Base-by-base conservation (phyloP, 2,113 vertebrate genomes). In the Pampusana beccarii region DNA sequence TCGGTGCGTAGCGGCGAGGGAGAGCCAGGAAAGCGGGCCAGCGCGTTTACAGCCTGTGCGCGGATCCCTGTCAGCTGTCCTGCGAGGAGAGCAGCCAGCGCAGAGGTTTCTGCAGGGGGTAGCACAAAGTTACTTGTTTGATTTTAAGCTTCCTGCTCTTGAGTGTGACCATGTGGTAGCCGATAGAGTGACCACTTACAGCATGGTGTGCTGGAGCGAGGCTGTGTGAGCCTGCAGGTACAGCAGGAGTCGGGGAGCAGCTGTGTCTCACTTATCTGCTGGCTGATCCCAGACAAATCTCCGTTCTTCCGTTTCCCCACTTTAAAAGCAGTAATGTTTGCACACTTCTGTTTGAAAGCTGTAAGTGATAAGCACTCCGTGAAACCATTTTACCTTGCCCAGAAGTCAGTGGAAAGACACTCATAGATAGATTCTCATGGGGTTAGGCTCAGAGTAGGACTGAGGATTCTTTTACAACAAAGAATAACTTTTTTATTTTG, bases 31-130 rank as follows among this genome's bases (percentile, higher is more conserved):
- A 6, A 2, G 10, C 2, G 31, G 74, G 44, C 60, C 71, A n/a
- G 42, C 28, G 0, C 28, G 0, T 28, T 58, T 10, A 2, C 31
- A 4, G 4, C 4, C 62, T 25, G 18, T 6, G n/a, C 21, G 4
- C 17, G 44, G 18, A 46, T 57, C 15, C 53, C 7, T 34, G 48
- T 13, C 11, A 3, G 51, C 16, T 54, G 31, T 13, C 53, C 80
- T 44, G 80, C 53, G 5, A 64, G 44, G 61, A 54, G 33, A 78
- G 26, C 38, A 19, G 82, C 28, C 40, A 3, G 24, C 0, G 56
- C 51, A 5, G 73, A 33, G 87, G 1, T 72, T 93, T 50, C 54
- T 60, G 24, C 6, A 11, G 42, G 31, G 54, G 2, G 5, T 16
- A 11, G 31, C 9, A 3, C 9, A 2, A 24, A 70, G 21, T 57